Evolutionary conservation across 1,140 invertebrate species (phyloP), one percentile per base, ranked within the genome.

Genomic region (Megalopta genalis): DNA sequence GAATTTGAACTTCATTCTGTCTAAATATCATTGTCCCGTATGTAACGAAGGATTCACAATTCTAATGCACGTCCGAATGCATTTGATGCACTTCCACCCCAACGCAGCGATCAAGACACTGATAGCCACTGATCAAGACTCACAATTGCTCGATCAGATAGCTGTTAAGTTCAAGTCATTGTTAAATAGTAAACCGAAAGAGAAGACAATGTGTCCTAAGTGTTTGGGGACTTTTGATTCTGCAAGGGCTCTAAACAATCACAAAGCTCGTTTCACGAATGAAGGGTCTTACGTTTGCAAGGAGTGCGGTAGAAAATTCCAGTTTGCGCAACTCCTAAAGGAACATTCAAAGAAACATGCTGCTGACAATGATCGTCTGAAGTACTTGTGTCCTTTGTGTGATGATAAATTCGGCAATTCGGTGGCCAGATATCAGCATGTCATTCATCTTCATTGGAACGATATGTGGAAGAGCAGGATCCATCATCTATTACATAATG

Each of bases 51-150:
- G 81, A 46, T 25, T 86, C 76, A 9, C 72, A 0, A 2, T 37
- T 1, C 0, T 63, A 10, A 2, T 52, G 49, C 0, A 42, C 71
- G 12, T 64, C 70, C 21, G 80, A 71, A 73, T 78, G 70, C 73
- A 75, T 74, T 0, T 78, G 63, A 12, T 70, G n/a, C 88, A 89
- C 52, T 52, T 89, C 2, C 88, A 89, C 65, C 81, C 77, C 27
- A 37, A 10, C 2, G 0, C 0, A n/a, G 2, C 18, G 5, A 9
- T 21, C 18, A 5, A n/a, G 1, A 14, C 2, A 52, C 3, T 2
- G 49, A 52, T 3, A n/a, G n/a, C n/a, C n/a, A n/a, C n/a, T n/a
- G 9, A 2, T 10, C 42, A 46, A 14, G 12, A 10, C 9, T 12
- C 12, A 12, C 10, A 12, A 14, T 10, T 14, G 14, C 10, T 14